A percentile compares a stretch with the other conserved stretches of the same genome.
Evolutionary conservation across 2,113 vertebrate genomes (phyloP).

Genomic region (Corythaixoides concolor): DNA sequence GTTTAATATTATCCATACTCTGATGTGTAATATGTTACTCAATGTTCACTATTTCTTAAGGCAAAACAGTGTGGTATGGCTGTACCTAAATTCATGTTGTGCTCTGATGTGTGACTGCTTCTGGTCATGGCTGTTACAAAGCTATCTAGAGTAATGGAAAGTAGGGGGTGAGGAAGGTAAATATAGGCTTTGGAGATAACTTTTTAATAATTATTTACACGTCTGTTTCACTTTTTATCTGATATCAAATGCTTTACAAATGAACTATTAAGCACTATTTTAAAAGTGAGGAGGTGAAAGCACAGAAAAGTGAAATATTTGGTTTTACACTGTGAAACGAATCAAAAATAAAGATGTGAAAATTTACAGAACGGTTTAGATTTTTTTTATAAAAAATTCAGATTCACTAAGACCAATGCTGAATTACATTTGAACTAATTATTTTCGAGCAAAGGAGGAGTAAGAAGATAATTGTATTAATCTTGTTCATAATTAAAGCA

Average conservation of each 20-base stretch:
- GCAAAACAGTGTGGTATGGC: neutral
- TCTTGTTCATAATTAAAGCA: neutral
- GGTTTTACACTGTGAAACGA: neutral
- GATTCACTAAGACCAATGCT: neutral
- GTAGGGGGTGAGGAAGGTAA: neutral
- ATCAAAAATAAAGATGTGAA: neutral
- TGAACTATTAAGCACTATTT: neutral
- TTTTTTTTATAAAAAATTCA: neutral
- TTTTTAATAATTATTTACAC: neutral
- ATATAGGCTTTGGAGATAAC: neutral
- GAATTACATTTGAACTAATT: constrained; percentile 10
- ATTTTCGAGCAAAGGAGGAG: neutral
- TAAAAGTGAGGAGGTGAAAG: neutral
- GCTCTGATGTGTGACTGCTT: neutral
- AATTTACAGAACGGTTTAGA: neutral
- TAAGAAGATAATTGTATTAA: neutral
- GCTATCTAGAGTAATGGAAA: neutral
- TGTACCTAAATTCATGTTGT: neutral
- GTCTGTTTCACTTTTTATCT: neutral
- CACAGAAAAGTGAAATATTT: neutral
- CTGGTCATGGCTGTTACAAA: neutral
- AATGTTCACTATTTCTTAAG: neutral
- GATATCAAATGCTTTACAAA: neutral
- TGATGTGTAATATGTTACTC: neutral
- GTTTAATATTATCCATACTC: neutral